phyloP scores from a whole-genome alignment of 2,888 invertebrate species.

The Spodoptera exigua region DNA sequence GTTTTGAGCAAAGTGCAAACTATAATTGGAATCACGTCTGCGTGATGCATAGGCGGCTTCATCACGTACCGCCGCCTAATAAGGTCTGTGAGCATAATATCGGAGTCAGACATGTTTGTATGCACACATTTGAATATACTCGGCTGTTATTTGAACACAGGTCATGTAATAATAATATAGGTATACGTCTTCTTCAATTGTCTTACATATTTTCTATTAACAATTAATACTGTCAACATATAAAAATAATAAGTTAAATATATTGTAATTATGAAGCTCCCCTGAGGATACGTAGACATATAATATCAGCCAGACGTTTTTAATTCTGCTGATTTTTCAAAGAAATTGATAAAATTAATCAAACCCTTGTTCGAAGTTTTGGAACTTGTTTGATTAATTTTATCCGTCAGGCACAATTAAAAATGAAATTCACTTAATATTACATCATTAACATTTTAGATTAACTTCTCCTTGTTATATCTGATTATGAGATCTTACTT shows the following conservation, averaged over 20 bases:
- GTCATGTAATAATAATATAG: conserved; percentile 1
- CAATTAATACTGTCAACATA: conserved; percentile 16
- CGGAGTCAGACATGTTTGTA: conserved; percentile 11
- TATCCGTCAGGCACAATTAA: conserved; percentile 35
- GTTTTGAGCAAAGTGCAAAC: conserved; percentile 60
- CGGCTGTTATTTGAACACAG: background rate
- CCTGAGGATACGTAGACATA: conserved; percentile 25
- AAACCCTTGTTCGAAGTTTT: conserved; percentile 51
- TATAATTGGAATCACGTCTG: conserved; percentile 60
- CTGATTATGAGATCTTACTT: conserved; percentile 28
- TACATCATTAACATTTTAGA: conserved; percentile 40
- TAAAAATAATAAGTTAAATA: conserved; percentile 23
- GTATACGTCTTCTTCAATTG: conserved; percentile 5
- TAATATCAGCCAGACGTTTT: conserved; percentile 31
- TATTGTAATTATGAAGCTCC: conserved; percentile 26
- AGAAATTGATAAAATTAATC: conserved; percentile 53
- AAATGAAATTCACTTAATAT: conserved; percentile 41
- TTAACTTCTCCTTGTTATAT: conserved; percentile 32
- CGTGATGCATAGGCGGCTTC: conserved; percentile 28
- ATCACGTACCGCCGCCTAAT: conserved; percentile 40
- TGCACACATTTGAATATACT: conserved; percentile 3
- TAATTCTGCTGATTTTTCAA: conserved; percentile 47
- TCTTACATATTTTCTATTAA: conserved; percentile 8
- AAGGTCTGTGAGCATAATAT: conserved; percentile 20
- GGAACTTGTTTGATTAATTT: conserved; percentile 49